Evolutionary conservation across 2,113 vertebrate genomes (phyloP), one percentile per base, ranked within the genome.

Genomic region (Mugil cephalus): DNA sequence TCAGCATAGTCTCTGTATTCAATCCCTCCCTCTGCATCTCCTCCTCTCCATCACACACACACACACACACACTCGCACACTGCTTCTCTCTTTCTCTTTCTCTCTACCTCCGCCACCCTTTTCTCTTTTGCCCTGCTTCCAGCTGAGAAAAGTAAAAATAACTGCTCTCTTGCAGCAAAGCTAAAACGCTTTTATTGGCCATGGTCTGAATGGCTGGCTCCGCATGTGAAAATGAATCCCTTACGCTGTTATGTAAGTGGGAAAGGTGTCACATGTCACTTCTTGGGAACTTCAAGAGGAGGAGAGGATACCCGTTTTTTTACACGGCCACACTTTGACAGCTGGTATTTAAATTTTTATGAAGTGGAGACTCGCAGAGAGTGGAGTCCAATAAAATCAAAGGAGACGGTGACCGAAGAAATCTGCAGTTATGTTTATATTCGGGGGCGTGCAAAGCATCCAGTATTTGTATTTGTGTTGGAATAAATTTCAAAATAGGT

Each of bases 91-190:
- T 39, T 21, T 51, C 51, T 46, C 79, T 48, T 58, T 43, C 60
- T 53, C 55, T 50, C 50, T 58, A 51, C 17, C 52, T 75, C 50
- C 46, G 55, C 74, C 77, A 74, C 73, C 74, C 58, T 74, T 70
- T 64, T 85, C 73, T 86, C 74, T 83, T 80, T 63, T 81, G 71
- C 77, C 77, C 82, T 79, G 60, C 51, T 87, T 89, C 82, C 79
- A 87, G 70, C 80, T 62, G 82, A 78, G 84, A 79, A 86, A 83
- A 78, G 84, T 87, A 90, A 89, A 92, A 91, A 90, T 90, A 91
- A 86, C 84, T 69, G 66, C 70, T 88, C 79, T 79, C 63, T 80
- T 55, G 45, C 64, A 69, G 78, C 42, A 74, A 79, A 77, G 67
- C 73, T 71, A 80, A 80, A 87, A 81, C 40, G 46, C 69, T 70